Conservation (phyloP, 2,113 vertebrate species). For the Chamaea fasciata region DNA sequence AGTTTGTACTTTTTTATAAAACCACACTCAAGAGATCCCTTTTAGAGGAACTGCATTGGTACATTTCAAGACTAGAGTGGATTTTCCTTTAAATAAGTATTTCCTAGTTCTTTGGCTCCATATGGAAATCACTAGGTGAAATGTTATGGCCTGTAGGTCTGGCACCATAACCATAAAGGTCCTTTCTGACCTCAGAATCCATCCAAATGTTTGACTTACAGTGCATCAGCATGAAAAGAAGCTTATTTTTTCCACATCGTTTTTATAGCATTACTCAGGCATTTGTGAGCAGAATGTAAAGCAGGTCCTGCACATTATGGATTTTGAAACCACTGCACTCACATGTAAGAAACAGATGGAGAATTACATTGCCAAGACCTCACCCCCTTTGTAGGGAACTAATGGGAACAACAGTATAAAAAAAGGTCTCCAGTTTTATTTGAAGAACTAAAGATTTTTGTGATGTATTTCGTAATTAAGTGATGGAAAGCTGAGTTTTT, state of each 20-base stretch:
- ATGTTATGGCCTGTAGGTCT: background rate
- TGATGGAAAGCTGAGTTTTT: background rate
- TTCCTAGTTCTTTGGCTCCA: background rate
- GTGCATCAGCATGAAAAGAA: background rate
- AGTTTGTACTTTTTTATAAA: background rate
- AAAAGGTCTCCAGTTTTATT: background rate
- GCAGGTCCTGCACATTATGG: background rate
- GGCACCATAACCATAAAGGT: background rate
- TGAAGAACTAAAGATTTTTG: background rate
- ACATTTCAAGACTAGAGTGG: background rate
- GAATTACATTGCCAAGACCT: background rate
- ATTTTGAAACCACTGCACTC: background rate
- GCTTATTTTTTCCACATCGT: background rate
- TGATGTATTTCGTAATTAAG: background rate
- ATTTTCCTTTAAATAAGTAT: background rate
- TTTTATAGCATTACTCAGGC: constrained; percentile 29
- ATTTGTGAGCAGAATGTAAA: constrained; percentile 24
- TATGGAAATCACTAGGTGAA: constrained; percentile 28
- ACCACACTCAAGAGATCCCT: background rate
- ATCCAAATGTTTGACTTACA: background rate
- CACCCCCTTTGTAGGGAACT: background rate
- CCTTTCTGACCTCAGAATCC: constrained; percentile 5
- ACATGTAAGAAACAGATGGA: constrained; percentile 31
- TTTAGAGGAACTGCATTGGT: background rate
- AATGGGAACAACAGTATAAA: background rate